phyloP scores from a whole-genome alignment of 1,140 invertebrate species.

The Charaxes varanes region DNA sequence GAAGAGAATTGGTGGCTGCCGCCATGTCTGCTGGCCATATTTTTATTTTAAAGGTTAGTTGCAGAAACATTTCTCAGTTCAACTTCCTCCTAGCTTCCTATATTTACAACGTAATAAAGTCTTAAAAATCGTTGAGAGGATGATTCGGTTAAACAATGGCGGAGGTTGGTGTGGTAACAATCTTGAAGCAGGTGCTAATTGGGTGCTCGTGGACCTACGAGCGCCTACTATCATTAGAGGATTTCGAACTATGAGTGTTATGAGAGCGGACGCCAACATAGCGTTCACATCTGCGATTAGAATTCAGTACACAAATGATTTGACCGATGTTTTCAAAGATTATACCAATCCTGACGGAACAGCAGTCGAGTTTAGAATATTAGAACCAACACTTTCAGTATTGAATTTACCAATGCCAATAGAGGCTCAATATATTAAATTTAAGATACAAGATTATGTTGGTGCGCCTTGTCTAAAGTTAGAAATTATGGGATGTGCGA shows the following conservation, averaged over 20 bases:
- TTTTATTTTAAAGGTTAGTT: conserved; percentile 64
- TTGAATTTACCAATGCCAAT: conserved; percentile 93
- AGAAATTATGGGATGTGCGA: conserved; percentile 94
- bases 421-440: conserved; percentile 91
- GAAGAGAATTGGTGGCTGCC: conserved; percentile 46
- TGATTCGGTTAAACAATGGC: conserved; percentile 86
- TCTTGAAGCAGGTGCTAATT: conserved; percentile 88
- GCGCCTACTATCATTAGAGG: conserved; percentile 93
- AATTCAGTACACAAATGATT: conserved; percentile 90
- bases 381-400: conserved; percentile 90
- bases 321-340: conserved; percentile 92
- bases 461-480: conserved; percentile 92
- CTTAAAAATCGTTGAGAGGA: too few relatives aligned
- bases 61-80: too few relatives aligned
- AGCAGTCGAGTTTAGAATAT: conserved; percentile 92
- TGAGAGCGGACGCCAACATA: conserved; percentile 83
- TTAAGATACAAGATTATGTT: conserved; percentile 92
- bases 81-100: too few relatives aligned
- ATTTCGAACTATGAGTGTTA: conserved; percentile 91
- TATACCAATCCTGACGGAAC: conserved; percentile 94
- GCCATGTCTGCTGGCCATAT: conserved; percentile 64
- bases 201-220: conserved; percentile 90
- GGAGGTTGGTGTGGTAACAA: conserved; percentile 93
- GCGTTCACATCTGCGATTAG: conserved; percentile 92
- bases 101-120: too few relatives aligned